Percentiles rank a stretch among this genome's conserved stretches.
Evolutionary conservation across 2,113 vertebrate species (phyloP).

Genomic region (Spea bombifrons): DNA sequence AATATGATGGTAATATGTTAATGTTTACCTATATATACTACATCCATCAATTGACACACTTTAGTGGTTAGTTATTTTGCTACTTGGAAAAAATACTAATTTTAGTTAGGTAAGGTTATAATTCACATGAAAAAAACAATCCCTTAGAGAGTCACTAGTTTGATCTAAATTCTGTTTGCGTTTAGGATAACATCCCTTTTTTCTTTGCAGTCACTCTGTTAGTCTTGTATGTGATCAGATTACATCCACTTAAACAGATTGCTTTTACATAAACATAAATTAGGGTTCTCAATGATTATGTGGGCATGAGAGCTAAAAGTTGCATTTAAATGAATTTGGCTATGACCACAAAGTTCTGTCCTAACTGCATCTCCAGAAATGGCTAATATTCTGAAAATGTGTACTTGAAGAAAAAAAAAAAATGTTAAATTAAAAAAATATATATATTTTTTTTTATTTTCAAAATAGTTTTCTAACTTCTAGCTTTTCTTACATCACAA

Average conservation of each 20-base stretch:
- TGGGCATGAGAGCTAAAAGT: conserved; percentile 30
- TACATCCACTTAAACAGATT: conserved; percentile 46
- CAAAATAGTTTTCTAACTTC: too few species aligned
- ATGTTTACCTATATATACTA: neutral
- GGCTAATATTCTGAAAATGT: too few species aligned
- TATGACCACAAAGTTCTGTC: conserved; percentile 36
- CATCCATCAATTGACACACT: conserved; percentile 19
- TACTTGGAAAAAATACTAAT: conserved; percentile 17
- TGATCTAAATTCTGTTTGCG: conserved; percentile 20
- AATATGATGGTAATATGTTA: neutral
- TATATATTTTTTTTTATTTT: too few species aligned
- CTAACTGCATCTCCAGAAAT: conserved; percentile 21
- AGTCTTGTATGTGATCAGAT: conserved; percentile 47
- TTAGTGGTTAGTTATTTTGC: conserved; percentile 17
- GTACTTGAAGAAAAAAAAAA: too few species aligned
- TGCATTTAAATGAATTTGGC: conserved; percentile 19
- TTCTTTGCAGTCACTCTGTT: conserved; percentile 2
- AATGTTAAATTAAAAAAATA: too few species aligned
- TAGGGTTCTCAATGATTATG: conserved; percentile 38
- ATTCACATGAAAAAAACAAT: conserved; percentile 28
- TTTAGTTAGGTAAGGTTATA: conserved; percentile 13
- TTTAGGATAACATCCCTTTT: conserved; percentile 35
- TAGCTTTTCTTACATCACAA: too few species aligned
- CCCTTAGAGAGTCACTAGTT: conserved; percentile 9
- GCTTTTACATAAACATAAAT: conserved; percentile 50